Evolutionary conservation across 2,888 invertebrate genomes (phyloP), one percentile per base, ranked within the genome.

Genomic region (Blera fallax): DNA sequence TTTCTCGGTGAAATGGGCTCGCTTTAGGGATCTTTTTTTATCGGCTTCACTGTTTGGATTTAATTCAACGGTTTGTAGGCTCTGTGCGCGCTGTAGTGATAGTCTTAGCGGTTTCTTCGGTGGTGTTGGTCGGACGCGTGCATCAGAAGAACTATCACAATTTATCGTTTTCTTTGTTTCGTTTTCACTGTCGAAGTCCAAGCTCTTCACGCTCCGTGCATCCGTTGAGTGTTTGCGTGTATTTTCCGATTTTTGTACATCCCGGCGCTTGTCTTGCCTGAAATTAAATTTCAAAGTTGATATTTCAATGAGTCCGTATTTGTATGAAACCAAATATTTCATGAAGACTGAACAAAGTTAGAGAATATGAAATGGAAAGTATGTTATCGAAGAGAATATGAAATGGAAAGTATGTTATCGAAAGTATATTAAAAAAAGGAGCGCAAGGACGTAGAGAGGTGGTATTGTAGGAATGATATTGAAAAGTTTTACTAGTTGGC

Each of bases 21-120:
- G 90, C 79, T 92, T 92, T 79, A 91, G 89, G 32, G 91, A 90
- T 21, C 92, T 89, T 79, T 92, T 92, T 10, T 90, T 90, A n/a
- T 92, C 92, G 11, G 87, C 87, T 29, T 90, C 90, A n/a, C 87
- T 73, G 83, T 88, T 89, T 1, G 90, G 89, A 83, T 89, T 88
- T 43, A 91, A 84, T 79, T 92, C 91, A 6, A 96, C 94, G 0
- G 96, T 96, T 89, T 96, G 96, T 60, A 96, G 94, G 91, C 97
- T 97, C 85, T 96, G 95, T 0, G 97, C 96, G 88, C 97, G 94
- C 90, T 97, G 97, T 62, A 97, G 92, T 0, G 97, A 97, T 45
- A 97, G 92, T 8, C 97, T 93, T 60, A 97, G 91, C 0, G 97
- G 97, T 90, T 97, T 97, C 89, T 97, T 96, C 18, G 97, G 97